phyloP scores from a whole-genome alignment of 2,113 vertebrate species.

The Cinclus cinclus region DNA sequence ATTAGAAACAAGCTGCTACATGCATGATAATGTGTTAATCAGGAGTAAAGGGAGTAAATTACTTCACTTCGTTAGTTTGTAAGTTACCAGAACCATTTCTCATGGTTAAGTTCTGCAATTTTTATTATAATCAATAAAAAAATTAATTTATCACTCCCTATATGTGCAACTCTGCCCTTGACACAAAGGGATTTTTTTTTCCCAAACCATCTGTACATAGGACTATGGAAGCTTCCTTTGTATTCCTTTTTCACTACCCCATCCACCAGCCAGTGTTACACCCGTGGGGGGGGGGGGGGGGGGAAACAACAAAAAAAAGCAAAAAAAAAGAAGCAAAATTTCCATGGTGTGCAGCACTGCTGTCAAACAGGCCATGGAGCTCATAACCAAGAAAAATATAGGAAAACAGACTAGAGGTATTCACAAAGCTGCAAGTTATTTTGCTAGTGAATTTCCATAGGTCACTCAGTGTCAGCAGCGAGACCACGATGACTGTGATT shows the following conservation, averaged over 20 bases:
- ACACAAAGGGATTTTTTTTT: neutral
- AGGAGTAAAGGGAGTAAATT: neutral
- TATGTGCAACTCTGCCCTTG: neutral
- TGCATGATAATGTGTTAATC: neutral
- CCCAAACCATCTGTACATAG: neutral
- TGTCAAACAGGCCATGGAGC: neutral
- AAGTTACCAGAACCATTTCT: neutral
- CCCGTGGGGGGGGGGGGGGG: too few species aligned
- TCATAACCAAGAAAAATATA: neutral
- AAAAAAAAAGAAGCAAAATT: neutral
- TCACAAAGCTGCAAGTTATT: conserved; percentile 21
- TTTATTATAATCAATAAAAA: neutral
- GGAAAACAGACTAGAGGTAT: neutral
- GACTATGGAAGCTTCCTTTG: neutral
- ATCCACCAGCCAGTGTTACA: neutral
- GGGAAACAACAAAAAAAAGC: too few species aligned
- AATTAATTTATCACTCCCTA: neutral
- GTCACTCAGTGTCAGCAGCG: neutral
- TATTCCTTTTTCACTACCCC: neutral
- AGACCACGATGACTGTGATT: conserved; percentile 5
- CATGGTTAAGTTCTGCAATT: neutral
- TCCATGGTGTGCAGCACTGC: neutral
- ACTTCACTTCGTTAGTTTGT: neutral
- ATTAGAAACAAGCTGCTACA: neutral
- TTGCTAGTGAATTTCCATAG: neutral